Base-by-base conservation (phyloP, 2,888 invertebrate species). In the Myopa tessellatipennis region DNA sequence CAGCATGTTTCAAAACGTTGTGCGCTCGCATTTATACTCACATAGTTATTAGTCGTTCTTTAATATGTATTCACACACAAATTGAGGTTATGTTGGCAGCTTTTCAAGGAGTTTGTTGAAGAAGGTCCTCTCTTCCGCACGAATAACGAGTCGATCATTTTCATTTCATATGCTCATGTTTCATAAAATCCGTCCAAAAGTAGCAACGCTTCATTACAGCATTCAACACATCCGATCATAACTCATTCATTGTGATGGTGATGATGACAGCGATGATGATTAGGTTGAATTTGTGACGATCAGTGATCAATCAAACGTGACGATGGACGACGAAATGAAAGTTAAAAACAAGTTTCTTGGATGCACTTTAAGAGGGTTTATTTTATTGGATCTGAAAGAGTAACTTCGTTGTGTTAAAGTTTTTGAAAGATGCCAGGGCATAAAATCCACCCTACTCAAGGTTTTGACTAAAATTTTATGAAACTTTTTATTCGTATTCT, bases 121-220 rank as follows among this genome's bases (percentile, higher is more conserved):
- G 40, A 70, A 70, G 38, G 55, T 36, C 10, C 14, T 36, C 55
- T 8, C 70, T 36, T 55, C 34, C 58, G 45, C 18, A 50, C 36
- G 26, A 63, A 2, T 12, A 58, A 4, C 60, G 8, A 38, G 18
- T 60, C 38, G 26, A 60, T 72, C 65, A 38, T 12, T 5, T 38
- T 65, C 72, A 60, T 67, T 34, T n/a, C 36, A 74, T 52, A 34
- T 16, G 18, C 16, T 68, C 68, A 78, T 75, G 74, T 79, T 80
- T 81, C 75, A 75, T 61, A 80, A 81, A 79, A 81, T 81, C 81
- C 81, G 81, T 81, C 81, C 80, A 81, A 80, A 63, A n/a, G 65
- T 38, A 68, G 74, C 63, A 70, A 72, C 65, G 55, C 67, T 73
- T 34, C 74, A 74, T 67, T 55, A 12, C 55, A 55, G 12, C 67